phyloP scores from a whole-genome alignment of 2,797 vertebrate genomes.

The Rhabdophis nuchalis region DNA sequence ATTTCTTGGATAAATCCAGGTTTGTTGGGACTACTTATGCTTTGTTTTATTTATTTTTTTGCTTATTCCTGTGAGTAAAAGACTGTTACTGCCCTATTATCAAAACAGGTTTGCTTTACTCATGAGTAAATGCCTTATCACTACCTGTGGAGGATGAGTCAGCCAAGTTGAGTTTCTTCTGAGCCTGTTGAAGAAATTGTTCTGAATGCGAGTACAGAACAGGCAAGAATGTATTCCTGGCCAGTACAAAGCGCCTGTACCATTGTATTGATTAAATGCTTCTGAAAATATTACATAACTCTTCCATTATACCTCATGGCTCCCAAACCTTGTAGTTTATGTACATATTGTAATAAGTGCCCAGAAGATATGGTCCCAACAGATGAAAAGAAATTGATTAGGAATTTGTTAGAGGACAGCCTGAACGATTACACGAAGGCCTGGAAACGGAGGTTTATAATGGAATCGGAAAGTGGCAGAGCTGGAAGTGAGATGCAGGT shows the following conservation, averaged over 20 bases:
- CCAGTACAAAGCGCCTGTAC: not conserved
- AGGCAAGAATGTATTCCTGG: not conserved
- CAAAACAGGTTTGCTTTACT: no score
- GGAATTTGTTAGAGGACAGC: not conserved
- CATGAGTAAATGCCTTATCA: no score
- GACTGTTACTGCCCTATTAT: no score
- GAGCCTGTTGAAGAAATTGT: not conserved
- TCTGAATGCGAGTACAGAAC: not conserved
- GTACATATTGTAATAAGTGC: not conserved
- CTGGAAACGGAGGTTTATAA: not conserved
- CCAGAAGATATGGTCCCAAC: not conserved
- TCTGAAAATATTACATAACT: not conserved
- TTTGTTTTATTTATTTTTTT: no score
- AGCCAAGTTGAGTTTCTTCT: not conserved
- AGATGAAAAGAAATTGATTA: not conserved
- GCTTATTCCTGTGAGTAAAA: no score
- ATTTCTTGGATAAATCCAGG: no score
- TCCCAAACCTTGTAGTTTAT: not conserved
- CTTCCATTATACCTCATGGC: not conserved
- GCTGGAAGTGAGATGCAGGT: not conserved
- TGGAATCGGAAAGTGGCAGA: not conserved
- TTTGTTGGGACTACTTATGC: no score
- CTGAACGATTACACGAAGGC: not conserved
- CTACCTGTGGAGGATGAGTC: no score
- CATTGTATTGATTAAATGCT: not conserved